phyloP scores from a whole-genome alignment of 2,113 vertebrate species.

The Paralichthys olivaceus region DNA sequence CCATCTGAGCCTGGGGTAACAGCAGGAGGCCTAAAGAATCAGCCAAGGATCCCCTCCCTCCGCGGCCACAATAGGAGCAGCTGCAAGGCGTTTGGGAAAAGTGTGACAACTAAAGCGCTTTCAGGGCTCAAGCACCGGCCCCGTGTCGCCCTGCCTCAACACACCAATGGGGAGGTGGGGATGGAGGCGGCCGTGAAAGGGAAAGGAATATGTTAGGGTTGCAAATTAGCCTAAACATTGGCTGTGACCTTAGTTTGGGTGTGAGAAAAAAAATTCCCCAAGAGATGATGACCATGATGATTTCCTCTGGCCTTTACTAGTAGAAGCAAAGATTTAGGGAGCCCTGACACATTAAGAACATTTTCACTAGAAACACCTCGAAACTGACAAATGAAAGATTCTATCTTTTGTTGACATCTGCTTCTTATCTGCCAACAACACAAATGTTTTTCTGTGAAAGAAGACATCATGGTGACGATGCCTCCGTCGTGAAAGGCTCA shows the following conservation, averaged over 20 bases:
- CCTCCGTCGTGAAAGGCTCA: slow-evolving; percentile 49
- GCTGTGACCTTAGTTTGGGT: slow-evolving; percentile 49
- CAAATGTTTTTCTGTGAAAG: slow-evolving; percentile 35
- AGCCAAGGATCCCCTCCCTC: slow-evolving; percentile 65
- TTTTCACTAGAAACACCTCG: background rate
- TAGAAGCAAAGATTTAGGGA: background rate
- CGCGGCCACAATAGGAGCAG: slow-evolving; percentile 82
- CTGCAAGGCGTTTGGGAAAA: slow-evolving; percentile 88
- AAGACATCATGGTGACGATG: slow-evolving; percentile 33
- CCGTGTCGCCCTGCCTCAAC: slow-evolving; percentile 59
- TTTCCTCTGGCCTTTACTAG: background rate
- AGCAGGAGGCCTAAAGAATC: slow-evolving; percentile 77
- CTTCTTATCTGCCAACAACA: slow-evolving; percentile 11
- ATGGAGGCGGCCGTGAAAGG: slow-evolving; percentile 55
- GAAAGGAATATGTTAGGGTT: slow-evolving; percentile 74
- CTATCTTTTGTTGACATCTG: background rate
- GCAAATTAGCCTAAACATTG: slow-evolving; percentile 79
- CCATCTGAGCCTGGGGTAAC: slow-evolving; percentile 61
- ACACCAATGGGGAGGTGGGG: slow-evolving; percentile 63
- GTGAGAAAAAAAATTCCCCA: slow-evolving; percentile 62
- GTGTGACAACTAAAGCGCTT: slow-evolving; percentile 80
- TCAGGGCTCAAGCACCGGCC: slow-evolving; percentile 66
- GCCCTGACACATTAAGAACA: background rate
- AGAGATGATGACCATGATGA: slow-evolving; percentile 19
- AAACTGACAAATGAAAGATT: background rate